Percentiles rank a stretch among this genome's conserved stretches.
Conservation (phyloP, 2,113 vertebrate species). For the Cyrtonyx montezumae region DNA sequence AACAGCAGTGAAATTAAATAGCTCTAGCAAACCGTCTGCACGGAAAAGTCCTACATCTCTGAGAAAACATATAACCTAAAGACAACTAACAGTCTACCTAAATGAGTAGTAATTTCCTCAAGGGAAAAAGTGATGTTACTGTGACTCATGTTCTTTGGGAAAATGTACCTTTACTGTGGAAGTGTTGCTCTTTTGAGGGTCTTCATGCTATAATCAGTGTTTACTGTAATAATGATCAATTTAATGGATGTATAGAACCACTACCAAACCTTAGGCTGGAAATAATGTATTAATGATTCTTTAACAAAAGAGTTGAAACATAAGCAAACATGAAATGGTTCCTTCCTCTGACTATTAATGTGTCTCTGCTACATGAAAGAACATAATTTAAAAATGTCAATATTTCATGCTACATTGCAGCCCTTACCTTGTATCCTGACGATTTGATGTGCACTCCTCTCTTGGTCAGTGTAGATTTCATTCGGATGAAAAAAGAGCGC, state of each 20-base stretch:
- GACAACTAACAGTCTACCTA: background rate
- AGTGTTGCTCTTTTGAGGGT: background rate
- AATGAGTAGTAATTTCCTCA: conserved; percentile 3
- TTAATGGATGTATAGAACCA: background rate
- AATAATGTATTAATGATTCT: background rate
- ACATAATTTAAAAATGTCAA: conserved; percentile 12
- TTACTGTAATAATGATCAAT: conserved; percentile 8
- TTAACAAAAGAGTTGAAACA: conserved; percentile 12
- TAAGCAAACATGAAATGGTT: background rate
- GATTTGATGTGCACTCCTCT: conserved; percentile 99
- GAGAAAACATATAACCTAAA: background rate
- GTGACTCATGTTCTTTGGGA: background rate
- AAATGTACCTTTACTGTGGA: conserved; percentile 16
- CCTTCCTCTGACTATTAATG: conserved; percentile 6
- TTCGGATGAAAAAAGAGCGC: conserved; percentile 97
- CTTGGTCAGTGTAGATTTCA: conserved; percentile 99
- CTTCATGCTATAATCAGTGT: background rate
- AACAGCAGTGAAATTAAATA: conserved; percentile 13
- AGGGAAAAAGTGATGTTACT: background rate
- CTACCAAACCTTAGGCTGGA: conserved; percentile 3
- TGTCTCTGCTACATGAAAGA: background rate
- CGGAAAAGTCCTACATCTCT: conserved; percentile 8
- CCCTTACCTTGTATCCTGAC: conserved; percentile 96
- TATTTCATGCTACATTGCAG: conserved; percentile 27
- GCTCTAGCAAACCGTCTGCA: background rate